These are phyloP conservation scores for Nyctibius grandis DNA, from an alignment of 2,797 vertebrate species.

Conservation along the genomic window DNA sequence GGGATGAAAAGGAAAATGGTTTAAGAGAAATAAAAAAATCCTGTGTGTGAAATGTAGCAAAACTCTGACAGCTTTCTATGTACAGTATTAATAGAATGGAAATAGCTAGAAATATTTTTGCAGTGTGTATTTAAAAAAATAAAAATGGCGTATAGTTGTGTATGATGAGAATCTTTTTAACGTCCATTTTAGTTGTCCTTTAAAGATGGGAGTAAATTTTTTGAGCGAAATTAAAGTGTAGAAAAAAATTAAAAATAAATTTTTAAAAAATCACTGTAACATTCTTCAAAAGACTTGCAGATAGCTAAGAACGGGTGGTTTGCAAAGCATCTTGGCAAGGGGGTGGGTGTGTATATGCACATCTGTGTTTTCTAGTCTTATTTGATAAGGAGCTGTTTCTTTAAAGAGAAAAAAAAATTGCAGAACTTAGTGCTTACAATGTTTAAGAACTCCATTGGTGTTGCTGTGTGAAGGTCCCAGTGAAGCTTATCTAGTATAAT, in stretches of 20 bases:
- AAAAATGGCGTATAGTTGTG: conserved; percentile 52
- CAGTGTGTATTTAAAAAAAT: conserved; percentile 68
- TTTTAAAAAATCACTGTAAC: not conserved
- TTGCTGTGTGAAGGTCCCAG: conserved; percentile 85
- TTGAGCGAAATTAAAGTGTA: conserved; percentile 38
- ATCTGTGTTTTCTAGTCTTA: conserved; percentile 66
- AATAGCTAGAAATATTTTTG: conserved; percentile 80
- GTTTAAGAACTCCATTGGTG: conserved; percentile 85
- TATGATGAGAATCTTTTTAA: conserved; percentile 63
- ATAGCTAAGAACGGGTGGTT: conserved; percentile 9
- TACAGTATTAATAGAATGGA: conserved; percentile 76
- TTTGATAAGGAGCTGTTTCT: conserved; percentile 61
- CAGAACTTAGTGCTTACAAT: conserved; percentile 76
- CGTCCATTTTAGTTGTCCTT: conserved; percentile 52
- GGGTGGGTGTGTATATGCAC: not conserved
- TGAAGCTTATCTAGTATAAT: conserved; percentile 86
- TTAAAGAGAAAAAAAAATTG: not conserved
- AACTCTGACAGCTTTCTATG: conserved; percentile 76
- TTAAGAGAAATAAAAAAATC: not conserved
- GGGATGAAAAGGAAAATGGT: conserved; percentile 28
- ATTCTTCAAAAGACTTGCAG: conserved; percentile 47
- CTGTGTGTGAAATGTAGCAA: conserved; percentile 74
- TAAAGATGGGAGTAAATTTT: conserved; percentile 46
- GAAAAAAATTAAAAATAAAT: not conserved
- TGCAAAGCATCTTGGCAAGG: conserved; percentile 9